A percentile compares a stretch with the other conserved stretches of the same genome.
phyloP scores from a whole-genome alignment of 1,140 invertebrate species.

The Bombus superbus region DNA sequence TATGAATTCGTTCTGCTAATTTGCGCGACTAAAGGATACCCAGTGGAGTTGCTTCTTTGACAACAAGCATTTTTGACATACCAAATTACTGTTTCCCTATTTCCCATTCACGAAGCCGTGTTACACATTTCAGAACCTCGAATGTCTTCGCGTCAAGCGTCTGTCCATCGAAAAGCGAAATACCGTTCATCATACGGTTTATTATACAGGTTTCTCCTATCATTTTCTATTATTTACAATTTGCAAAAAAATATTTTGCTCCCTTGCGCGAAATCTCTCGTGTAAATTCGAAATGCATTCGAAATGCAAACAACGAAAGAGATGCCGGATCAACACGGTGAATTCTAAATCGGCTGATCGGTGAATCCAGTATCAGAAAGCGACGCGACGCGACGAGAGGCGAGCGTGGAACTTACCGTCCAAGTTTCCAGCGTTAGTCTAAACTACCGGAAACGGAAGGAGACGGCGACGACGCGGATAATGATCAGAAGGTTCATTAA shows the following conservation, averaged over 20 bases:
- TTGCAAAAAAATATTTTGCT: too few relatives aligned
- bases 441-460: slow-evolving; percentile 36
- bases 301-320: neutral
- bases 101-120: neutral
- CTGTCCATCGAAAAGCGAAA: neutral
- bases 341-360: neutral
- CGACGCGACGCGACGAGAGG: too few relatives aligned
- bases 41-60: neutral
- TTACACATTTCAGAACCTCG: neutral
- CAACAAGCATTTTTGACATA: neutral
- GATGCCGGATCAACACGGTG: neutral
- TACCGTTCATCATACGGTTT: too few relatives aligned
- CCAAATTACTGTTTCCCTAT: neutral
- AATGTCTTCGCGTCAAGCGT: too few relatives aligned
- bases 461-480: slow-evolving; percentile 41
- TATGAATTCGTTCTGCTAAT: slow-evolving; percentile 31
- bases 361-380: neutral
- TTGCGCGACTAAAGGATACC: neutral
- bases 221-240: too few relatives aligned
- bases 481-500: slow-evolving; percentile 56
- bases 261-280: too few relatives aligned
- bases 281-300: too few relatives aligned
- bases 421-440: neutral
- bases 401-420: neutral
- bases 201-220: too few relatives aligned